phyloP scores from a whole-genome alignment of 1,140 invertebrate genomes.

The Wasmannia auropunctata region DNA sequence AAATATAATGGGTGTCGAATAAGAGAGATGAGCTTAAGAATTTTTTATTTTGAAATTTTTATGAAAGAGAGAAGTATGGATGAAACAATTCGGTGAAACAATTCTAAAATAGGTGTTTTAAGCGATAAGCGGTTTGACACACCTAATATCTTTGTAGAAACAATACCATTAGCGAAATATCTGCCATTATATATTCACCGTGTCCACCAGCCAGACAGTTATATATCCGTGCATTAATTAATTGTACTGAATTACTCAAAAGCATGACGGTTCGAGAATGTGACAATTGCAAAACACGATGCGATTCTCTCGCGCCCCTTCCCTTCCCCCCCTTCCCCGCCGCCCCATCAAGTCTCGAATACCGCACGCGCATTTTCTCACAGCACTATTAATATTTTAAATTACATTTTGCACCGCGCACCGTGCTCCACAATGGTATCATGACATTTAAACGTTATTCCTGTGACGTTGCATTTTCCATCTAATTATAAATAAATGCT shows the following conservation, averaged over 20 bases:
- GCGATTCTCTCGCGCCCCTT: no score
- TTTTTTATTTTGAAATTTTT: no score
- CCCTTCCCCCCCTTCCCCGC: no score
- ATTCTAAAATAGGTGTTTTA: not conserved
- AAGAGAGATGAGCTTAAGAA: not conserved
- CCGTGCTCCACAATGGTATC: not conserved
- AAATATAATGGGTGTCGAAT: not conserved
- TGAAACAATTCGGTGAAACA: not conserved
- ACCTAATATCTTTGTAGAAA: not conserved
- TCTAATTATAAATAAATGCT: constrained; percentile 49
- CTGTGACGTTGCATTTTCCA: constrained; percentile 26
- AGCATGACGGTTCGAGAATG: not conserved
- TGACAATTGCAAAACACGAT: not conserved
- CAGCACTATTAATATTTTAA: constrained; percentile 43
- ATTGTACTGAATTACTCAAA: not conserved
- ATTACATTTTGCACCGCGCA: not conserved
- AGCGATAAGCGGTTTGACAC: not conserved
- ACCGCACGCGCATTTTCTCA: not conserved
- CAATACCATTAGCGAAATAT: not conserved
- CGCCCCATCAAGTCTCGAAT: not conserved
- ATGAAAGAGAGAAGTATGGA: not conserved
- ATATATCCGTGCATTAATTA: not conserved
- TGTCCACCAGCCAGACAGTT: not conserved
- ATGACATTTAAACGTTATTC: constrained; percentile 38
- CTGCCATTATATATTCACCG: not conserved